phyloP scores from a whole-genome alignment of 2,797 vertebrate genomes.

The Pipistrellus nathusii region DNA sequence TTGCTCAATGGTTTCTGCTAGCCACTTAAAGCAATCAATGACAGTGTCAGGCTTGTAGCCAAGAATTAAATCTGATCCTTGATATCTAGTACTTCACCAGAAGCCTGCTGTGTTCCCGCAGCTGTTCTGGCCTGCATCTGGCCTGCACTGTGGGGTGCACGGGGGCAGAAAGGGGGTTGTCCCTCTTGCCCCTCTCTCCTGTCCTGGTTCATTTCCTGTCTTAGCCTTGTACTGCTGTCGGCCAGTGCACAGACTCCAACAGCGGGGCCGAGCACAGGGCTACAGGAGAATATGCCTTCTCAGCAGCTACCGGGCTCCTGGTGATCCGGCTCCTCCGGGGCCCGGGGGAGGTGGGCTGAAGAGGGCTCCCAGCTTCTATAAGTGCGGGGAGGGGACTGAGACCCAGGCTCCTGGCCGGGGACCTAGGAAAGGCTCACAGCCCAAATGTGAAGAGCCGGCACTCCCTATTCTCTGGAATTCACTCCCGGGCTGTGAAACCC shows the following conservation, averaged over 20 bases:
- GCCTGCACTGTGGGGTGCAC: not conserved
- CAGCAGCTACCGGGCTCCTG: too few species aligned
- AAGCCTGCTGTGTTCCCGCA: conserved; percentile 4
- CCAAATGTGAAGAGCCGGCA: not conserved
- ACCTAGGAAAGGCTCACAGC: not conserved
- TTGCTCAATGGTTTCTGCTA: conserved; percentile 64
- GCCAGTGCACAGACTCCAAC: not conserved
- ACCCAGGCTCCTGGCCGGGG: too few species aligned
- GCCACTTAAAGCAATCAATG: conserved; percentile 33
- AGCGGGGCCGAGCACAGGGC: too few species aligned
- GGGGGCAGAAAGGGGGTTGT: too few species aligned
- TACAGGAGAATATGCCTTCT: too few species aligned
- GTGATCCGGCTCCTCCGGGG: not conserved
- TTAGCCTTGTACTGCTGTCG: not conserved
- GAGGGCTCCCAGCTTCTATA: not conserved
- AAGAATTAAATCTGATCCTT: conserved; percentile 77
- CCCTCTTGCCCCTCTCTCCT: not conserved
- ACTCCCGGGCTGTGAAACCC: not conserved
- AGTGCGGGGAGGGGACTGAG: not conserved
- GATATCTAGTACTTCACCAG: conserved; percentile 40
- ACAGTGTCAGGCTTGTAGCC: conserved; percentile 78
- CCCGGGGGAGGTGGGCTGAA: not conserved
- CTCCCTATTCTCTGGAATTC: not conserved
- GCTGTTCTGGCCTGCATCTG: not conserved
- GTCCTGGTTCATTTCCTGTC: not conserved